phyloP scores from a whole-genome alignment of 1,140 invertebrate genomes.

The Gonatopus flavifemur region DNA sequence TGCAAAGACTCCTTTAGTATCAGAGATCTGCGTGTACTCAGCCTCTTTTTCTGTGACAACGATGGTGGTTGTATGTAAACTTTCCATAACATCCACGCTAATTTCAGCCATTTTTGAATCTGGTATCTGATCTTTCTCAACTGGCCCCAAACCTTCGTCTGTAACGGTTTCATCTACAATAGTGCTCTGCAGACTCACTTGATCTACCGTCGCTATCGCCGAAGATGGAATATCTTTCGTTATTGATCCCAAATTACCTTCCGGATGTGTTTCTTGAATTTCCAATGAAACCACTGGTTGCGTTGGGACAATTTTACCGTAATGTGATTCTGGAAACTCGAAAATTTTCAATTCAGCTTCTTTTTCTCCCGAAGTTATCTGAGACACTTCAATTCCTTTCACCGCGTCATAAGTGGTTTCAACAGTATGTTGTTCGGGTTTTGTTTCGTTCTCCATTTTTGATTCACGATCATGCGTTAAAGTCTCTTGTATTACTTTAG shows the following conservation, averaged over 20 bases:
- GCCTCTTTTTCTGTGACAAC: constrained; percentile 54
- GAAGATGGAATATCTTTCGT: constrained; percentile 41
- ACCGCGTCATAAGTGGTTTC: constrained; percentile 51
- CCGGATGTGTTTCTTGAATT: constrained; percentile 62
- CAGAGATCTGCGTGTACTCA: constrained; percentile 41
- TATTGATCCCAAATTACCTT: constrained; percentile 57
- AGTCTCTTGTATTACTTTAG: constrained; percentile 62
- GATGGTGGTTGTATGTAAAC: constrained; percentile 60
- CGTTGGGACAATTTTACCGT: constrained; percentile 56
- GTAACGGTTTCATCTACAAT: constrained; percentile 58
- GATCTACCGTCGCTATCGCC: constrained; percentile 55
- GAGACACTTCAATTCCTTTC: constrained; percentile 56
- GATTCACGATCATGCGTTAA: constrained; percentile 60
- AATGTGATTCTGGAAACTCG: constrained; percentile 61
- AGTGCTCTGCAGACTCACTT: constrained; percentile 56
- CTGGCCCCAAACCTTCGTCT: constrained; percentile 51
- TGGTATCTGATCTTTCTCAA: constrained; percentile 42
- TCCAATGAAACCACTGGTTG: constrained; percentile 62
- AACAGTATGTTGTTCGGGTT: constrained; percentile 46
- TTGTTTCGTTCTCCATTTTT: constrained; percentile 38
- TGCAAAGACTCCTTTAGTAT: constrained; percentile 49
- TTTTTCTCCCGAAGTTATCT: constrained; percentile 61
- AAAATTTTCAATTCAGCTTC: constrained; percentile 58
- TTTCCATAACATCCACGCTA: constrained; percentile 56
- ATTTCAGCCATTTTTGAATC: constrained; percentile 55